phyloP scores from a whole-genome alignment of 2,113 vertebrate genomes.

The Saguinus midas region DNA sequence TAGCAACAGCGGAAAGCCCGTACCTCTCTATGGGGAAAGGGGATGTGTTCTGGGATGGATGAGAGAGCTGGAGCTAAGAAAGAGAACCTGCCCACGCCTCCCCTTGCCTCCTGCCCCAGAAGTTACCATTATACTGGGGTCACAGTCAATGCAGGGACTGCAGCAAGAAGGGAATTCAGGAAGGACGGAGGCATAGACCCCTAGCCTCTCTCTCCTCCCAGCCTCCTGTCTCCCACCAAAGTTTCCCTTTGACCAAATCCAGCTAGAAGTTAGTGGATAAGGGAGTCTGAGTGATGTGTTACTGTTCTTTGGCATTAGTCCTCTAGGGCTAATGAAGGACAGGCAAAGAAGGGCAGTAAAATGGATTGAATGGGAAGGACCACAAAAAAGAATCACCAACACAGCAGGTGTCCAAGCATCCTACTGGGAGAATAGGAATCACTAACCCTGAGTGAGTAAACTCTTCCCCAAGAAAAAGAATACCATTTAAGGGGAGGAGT shows the following conservation, averaged over 20 bases:
- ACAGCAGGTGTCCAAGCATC: neutral
- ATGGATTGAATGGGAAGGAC: neutral
- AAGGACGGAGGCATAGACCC: neutral
- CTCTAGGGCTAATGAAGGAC: neutral
- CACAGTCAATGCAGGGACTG: neutral
- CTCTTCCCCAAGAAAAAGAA: neutral
- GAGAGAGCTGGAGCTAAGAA: neutral
- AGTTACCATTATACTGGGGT: accelerated
- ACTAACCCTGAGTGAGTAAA: neutral
- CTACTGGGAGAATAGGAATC: neutral
- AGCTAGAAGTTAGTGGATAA: neutral
- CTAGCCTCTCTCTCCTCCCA: neutral
- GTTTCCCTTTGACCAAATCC: neutral
- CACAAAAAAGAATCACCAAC: neutral
- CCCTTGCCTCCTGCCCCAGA: accelerated
- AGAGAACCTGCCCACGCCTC: neutral
- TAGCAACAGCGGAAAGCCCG: neutral
- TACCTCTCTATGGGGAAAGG: neutral
- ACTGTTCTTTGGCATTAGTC: neutral
- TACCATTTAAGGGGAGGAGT: neutral
- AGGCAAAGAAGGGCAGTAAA: neutral
- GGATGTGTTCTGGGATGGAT: neutral
- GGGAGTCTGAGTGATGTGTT: neutral
- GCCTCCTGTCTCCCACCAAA: neutral
- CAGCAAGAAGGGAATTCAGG: neutral